Base-by-base conservation (phyloP, 2,113 vertebrate genomes). In the Forbesichthys papilliferus region DNA sequence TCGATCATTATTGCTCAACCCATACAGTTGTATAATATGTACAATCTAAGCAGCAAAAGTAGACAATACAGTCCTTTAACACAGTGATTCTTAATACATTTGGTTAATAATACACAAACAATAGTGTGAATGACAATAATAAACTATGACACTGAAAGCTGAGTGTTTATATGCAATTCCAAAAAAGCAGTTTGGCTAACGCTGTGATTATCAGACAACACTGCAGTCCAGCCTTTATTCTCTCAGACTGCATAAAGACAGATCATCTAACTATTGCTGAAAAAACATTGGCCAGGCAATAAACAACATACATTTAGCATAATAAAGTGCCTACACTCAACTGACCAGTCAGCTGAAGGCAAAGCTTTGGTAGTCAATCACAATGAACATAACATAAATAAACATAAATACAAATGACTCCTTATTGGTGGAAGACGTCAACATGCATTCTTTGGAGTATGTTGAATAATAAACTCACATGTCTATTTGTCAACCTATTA, bases 81-180 rank as follows among this genome's bases (percentile, higher is more conserved):
- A 86, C 72, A 77, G 68, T 71, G 71, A 6, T 61, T 78, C 16
- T 75, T 42, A 42, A 55, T 77, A 27, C 13, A 18, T 64, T 72
- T 83, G 63, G 67, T 80, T 67, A 27, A 27, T 79, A 69, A 80
- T 46, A 82, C 61, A 66, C 58, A 46, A 61, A 73, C 58, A 63
- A 51, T 66, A 68, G 36, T 42, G 36, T 6, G 7, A 42, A 42
- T 42, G 7, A 42, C 4, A 42, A 42, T 42, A 42, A 42, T 64
- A 49, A 71, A 53, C 53, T 48, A 33, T 66, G 27, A 74, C 69
- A 61, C 18, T 56, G 14, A 74, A 62, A 46, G 52, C 46, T 16
- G 61, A 34, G 27, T 68, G 64, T 55, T 48, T 61, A 73, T 68
- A 48, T n/a, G 46, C 55, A 71, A 51, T 55, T 56, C 60, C 36